phyloP scores from a whole-genome alignment of 2,888 invertebrate genomes.

The Corbicula japonica region DNA sequence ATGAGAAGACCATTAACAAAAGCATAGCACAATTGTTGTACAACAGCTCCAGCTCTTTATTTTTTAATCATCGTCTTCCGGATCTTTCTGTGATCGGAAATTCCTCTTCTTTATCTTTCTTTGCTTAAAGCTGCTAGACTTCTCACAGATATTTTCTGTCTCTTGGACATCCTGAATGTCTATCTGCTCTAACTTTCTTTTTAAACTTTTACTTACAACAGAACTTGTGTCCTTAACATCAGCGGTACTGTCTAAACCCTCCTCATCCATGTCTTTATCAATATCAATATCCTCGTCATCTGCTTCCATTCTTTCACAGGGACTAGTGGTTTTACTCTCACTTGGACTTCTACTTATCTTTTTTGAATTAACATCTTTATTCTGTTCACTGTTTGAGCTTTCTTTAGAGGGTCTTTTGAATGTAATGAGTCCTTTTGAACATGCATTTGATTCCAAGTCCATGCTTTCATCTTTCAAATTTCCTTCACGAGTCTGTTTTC shows the following conservation, averaged over 20 bases:
- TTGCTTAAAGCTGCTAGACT: constrained; percentile 42
- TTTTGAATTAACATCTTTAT: neutral
- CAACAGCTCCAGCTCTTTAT: no score
- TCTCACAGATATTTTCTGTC: neutral
- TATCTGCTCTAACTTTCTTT: constrained; percentile 33
- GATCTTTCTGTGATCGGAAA: constrained; percentile 37
- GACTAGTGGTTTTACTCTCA: neutral
- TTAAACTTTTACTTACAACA: no score
- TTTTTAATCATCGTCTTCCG: constrained; percentile 36
- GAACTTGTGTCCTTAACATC: neutral
- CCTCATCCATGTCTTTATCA: constrained; percentile 7
- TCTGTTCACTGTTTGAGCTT: neutral
- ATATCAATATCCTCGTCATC: constrained; percentile 21
- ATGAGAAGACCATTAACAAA: no score
- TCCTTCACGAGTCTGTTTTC: constrained; percentile 78
- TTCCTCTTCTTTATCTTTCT: constrained; percentile 44
- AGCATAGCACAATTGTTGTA: no score
- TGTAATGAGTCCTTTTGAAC: constrained; percentile 75
- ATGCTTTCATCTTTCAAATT: constrained; percentile 55
- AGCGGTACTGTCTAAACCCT: neutral
- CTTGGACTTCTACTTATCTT: constrained; percentile 21
- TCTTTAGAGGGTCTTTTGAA: constrained; percentile 65
- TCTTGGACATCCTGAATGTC: constrained; percentile 21
- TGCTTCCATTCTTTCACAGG: constrained; percentile 18
- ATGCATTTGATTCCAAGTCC: constrained; percentile 67